A percentile compares a stretch with the other conserved stretches of the same genome.
phyloP scores from a whole-genome alignment of 2,113 vertebrate species.

The Cyphomyrus discorhynchus region DNA sequence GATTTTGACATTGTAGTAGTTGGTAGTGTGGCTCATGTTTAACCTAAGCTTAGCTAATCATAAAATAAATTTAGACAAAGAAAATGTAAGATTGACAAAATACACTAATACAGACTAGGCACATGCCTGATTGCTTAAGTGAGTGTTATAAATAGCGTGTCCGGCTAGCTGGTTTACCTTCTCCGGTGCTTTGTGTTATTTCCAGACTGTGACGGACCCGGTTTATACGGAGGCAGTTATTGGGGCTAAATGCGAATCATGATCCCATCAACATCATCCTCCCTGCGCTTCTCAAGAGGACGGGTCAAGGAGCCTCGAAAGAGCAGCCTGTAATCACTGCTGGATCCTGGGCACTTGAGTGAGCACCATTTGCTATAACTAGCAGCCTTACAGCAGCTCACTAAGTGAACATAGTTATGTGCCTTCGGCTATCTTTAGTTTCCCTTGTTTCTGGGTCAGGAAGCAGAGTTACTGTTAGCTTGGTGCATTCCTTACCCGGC shows the following conservation, averaged over 20 bases:
- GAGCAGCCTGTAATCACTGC: conserved; percentile 23
- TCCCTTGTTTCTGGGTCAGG: conserved; percentile 18
- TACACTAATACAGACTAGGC: not conserved
- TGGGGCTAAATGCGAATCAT: not conserved
- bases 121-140: not conserved
- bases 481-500: conserved; percentile 13
- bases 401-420: conserved; percentile 46
- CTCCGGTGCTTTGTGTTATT: not conserved
- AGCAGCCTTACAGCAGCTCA: conserved; percentile 39
- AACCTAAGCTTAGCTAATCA: not conserved
- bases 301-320: conserved; percentile 25
- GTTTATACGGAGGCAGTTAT: not conserved
- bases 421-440: conserved; percentile 41
- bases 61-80: not conserved
- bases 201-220: not conserved
- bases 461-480: conserved; percentile 23
- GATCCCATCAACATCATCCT: not conserved
- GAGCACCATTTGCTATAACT: conserved; percentile 34
- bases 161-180: not conserved
- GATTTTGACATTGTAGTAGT: not conserved
- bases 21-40: not conserved
- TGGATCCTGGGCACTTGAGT: conserved; percentile 23
- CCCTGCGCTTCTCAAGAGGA: not conserved
- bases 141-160: not conserved
- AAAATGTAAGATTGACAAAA: not conserved